A percentile compares a stretch with the other conserved stretches of the same genome.
Conservation (phyloP, 2,797 vertebrate species). For the Liasis olivaceus region DNA sequence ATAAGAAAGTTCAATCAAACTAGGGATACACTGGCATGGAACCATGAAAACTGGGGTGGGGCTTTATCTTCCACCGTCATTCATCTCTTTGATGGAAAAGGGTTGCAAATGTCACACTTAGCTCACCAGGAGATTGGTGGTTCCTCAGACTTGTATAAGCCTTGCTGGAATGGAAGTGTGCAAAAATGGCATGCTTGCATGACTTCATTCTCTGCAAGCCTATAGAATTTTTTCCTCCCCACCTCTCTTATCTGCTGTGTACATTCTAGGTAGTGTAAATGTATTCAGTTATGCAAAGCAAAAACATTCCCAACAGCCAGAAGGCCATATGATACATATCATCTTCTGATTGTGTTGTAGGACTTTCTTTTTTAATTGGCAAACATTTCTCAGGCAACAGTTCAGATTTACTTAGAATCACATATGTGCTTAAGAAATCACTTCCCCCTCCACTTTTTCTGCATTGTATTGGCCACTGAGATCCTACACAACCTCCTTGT, state of each 20-base stretch:
- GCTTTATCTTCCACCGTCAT: not conserved
- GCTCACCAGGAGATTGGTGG: not conserved
- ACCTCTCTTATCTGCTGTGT: constrained; percentile 54
- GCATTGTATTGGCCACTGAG: constrained; percentile 57
- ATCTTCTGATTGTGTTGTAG: constrained; percentile 73
- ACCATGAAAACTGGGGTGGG: not conserved
- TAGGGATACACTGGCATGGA: too few relatives aligned
- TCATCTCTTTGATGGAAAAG: not conserved
- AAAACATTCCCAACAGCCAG: constrained; percentile 70
- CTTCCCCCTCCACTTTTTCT: constrained; percentile 60
- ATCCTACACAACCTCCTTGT: constrained; percentile 31
- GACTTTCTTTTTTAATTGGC: constrained; percentile 77
- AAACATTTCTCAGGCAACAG: constrained; percentile 78
- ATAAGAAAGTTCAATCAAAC: too few relatives aligned
- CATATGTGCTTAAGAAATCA: constrained; percentile 78
- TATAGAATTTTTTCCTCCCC: not conserved
- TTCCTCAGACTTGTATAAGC: too few relatives aligned
- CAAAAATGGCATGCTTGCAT: not conserved
- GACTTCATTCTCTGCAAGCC: not conserved
- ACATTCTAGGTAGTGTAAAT: constrained; percentile 70
- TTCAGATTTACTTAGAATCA: constrained; percentile 75
- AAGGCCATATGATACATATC: constrained; percentile 77
- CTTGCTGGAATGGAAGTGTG: not conserved
- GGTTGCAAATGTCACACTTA: not conserved
- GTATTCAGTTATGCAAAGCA: constrained; percentile 67